Percentiles rank a stretch among this genome's conserved stretches.
Conservation (phyloP, 2,888 invertebrate genomes). For the Yponomeuta evonymella region DNA sequence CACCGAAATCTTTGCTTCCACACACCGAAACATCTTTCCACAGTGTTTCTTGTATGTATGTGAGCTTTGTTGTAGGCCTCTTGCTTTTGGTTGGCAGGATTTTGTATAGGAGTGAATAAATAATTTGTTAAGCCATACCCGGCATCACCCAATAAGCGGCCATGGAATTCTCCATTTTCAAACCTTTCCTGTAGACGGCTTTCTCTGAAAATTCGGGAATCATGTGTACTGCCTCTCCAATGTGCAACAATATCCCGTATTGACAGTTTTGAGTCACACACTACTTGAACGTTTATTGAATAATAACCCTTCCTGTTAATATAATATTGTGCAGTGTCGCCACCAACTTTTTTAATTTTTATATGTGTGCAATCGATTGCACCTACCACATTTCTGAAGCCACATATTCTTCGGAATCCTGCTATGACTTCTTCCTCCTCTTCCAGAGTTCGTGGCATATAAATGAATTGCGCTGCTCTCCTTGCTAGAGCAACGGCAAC, state of each 20-base stretch:
- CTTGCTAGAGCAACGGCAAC: slow-evolving; percentile 11
- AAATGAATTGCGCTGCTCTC: background rate
- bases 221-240: slow-evolving; percentile 21
- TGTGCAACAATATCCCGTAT: slow-evolving; percentile 20
- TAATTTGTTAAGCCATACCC: slow-evolving; percentile 20
- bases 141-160: slow-evolving; percentile 20
- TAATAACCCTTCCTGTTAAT: slow-evolving; percentile 22
- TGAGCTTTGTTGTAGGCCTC: slow-evolving; percentile 23
- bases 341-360: slow-evolving; percentile 20
- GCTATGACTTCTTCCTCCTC: slow-evolving; percentile 1
- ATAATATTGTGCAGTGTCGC: slow-evolving; percentile 20
- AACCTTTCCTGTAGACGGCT: slow-evolving; percentile 18
- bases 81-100: slow-evolving; percentile 13
- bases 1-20: slow-evolving; percentile 24
- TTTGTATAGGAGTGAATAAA: slow-evolving; percentile 20
- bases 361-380: slow-evolving; percentile 24
- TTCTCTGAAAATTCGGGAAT: slow-evolving; percentile 20
- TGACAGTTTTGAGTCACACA: slow-evolving; percentile 18
- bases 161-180: slow-evolving; percentile 18
- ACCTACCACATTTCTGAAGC: slow-evolving; percentile 18
- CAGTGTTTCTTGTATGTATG: slow-evolving; percentile 19
- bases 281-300: slow-evolving; percentile 23
- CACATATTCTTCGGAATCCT: slow-evolving; percentile 3
- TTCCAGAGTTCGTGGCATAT: slow-evolving; percentile 10
- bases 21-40: slow-evolving; percentile 25